These are phyloP conservation scores for Podocnemis expansa DNA, from an alignment of 2,113 vertebrate species.

Conservation along the genomic window DNA sequence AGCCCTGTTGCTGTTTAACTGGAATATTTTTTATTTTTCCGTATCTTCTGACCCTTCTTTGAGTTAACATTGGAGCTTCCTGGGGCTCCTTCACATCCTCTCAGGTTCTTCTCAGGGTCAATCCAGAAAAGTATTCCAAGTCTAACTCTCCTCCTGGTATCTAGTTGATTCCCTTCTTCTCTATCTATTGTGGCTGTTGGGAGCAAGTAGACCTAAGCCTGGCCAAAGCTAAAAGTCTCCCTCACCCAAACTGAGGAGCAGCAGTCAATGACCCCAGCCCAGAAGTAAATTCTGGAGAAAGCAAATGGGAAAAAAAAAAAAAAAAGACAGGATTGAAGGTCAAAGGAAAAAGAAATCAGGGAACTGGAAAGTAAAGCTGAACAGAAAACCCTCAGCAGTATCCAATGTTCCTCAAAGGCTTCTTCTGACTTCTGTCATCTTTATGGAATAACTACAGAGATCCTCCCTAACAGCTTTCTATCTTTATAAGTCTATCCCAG, in stretches of 20 bases:
- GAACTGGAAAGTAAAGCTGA: not conserved
- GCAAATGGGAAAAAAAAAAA: too few relatives aligned
- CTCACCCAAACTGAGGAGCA: not conserved
- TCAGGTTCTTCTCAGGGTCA: not conserved
- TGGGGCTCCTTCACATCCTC: not conserved
- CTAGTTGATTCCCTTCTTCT: not conserved
- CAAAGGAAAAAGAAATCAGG: not conserved
- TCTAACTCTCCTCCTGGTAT: not conserved
- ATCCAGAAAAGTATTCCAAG: not conserved
- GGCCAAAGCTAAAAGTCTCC: too few relatives aligned
- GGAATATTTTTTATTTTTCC: not conserved
- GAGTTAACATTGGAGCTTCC: not conserved
- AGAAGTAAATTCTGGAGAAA: not conserved
- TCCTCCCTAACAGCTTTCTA: not conserved
- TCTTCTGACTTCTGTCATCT: not conserved
- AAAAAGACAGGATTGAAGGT: not conserved
- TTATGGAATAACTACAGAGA: not conserved
- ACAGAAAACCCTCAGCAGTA: not conserved
- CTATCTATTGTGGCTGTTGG: not conserved
- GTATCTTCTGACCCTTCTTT: not conserved
- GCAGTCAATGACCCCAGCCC: not conserved
- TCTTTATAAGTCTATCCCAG: not conserved
- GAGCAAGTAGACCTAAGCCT: not conserved
- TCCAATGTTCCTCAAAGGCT: not conserved
- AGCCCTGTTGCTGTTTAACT: not conserved